These are phyloP conservation scores for Bucorvus abyssinicus DNA, from an alignment of 2,797 vertebrate genomes.

Conservation along the genomic window DNA sequence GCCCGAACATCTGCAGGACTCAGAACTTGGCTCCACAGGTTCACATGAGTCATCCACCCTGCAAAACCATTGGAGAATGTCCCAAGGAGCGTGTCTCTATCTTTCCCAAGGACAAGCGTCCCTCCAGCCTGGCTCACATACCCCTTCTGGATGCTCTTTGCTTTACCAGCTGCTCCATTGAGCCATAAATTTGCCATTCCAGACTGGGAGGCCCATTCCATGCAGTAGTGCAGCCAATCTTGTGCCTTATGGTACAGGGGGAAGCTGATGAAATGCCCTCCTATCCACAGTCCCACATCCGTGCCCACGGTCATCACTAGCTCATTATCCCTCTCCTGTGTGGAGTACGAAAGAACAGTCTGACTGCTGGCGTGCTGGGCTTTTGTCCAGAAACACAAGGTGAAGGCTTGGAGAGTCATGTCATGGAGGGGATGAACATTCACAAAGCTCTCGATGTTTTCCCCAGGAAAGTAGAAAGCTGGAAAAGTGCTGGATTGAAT, in stretches of 20 bases:
- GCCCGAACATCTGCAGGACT: constrained; percentile 66
- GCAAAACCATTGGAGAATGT: constrained; percentile 76
- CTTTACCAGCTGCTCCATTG: constrained; percentile 71
- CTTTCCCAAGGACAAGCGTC: constrained; percentile 76
- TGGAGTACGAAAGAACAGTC: constrained; percentile 83
- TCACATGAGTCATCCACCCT: constrained; percentile 78
- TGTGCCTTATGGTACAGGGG: constrained; percentile 65
- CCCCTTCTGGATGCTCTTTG: constrained; percentile 66
- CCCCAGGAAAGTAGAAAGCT: constrained; percentile 80
- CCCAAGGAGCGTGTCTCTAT: constrained; percentile 79
- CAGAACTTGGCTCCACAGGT: constrained; percentile 81
- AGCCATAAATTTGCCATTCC: constrained; percentile 75
- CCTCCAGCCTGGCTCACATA: constrained; percentile 73
- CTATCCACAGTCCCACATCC: constrained; percentile 79
- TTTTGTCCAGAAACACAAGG: constrained; percentile 79
- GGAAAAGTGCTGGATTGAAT: constrained; percentile 36
- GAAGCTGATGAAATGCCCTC: constrained; percentile 80
- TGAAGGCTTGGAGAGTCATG: constrained; percentile 79
- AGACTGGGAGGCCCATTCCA: constrained; percentile 73
- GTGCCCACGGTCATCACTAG: constrained; percentile 74
- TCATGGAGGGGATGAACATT: constrained; percentile 62
- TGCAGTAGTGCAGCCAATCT: constrained; percentile 82
- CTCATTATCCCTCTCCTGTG: constrained; percentile 75
- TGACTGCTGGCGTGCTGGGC: constrained; percentile 48
- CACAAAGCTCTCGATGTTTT: constrained; percentile 75